Conservation (phyloP, 64 coral and sea anemone genomes). For the Acropora yongei region DNA sequence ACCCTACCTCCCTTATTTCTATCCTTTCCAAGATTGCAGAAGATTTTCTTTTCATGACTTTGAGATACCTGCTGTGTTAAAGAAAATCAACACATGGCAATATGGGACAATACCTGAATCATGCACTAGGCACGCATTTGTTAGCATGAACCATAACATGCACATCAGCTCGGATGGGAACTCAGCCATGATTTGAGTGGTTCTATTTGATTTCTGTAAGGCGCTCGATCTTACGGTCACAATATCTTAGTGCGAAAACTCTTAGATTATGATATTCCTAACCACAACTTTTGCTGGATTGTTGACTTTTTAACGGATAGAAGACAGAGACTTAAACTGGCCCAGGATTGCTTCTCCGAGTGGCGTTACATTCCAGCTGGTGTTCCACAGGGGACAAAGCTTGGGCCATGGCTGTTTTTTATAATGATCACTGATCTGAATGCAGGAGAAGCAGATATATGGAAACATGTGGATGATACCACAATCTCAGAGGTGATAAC, state of each 20-base stretch:
- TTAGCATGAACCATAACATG: constrained; percentile 13
- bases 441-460: too few species aligned
- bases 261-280: background rate
- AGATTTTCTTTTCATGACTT: too few species aligned
- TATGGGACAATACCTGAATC: constrained; percentile 36
- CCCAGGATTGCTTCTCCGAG: background rate
- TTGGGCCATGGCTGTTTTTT: too few species aligned
- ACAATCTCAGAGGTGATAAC: background rate
- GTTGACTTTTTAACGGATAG: constrained; percentile 6
- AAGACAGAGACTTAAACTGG: background rate
- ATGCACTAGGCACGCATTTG: constrained; percentile 27
- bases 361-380: background rate
- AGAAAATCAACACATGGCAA: background rate
- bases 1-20: too few species aligned
- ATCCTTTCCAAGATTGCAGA: too few species aligned
- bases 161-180: constrained; percentile 11
- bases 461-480: too few species aligned
- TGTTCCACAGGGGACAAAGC: too few species aligned
- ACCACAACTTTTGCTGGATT: constrained; percentile 23
- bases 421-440: too few species aligned
- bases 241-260: background rate
- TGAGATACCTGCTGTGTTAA: background rate
- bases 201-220: background rate
- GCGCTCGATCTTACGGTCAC: too few species aligned
- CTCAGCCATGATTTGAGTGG: background rate